phyloP scores from a whole-genome alignment of 1,140 invertebrate genomes.

The Chelonus insularis region DNA sequence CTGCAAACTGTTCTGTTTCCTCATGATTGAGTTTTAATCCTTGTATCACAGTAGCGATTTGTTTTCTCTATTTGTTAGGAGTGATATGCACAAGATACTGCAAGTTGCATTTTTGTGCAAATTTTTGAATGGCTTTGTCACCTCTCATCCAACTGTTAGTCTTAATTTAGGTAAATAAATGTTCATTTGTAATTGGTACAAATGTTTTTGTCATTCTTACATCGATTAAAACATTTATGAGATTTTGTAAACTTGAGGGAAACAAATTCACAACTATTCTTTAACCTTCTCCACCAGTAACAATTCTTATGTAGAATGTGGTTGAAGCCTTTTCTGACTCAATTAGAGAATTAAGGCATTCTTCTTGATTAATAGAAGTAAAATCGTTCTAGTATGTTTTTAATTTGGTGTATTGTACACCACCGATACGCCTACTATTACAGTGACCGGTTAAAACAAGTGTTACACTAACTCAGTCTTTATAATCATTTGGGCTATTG shows the following conservation, averaged over 20 bases:
- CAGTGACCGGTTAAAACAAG: neutral
- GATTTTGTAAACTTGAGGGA: neutral
- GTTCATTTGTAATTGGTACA: neutral
- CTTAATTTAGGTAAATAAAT: neutral
- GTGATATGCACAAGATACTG: constrained; percentile 21
- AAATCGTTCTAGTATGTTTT: no score
- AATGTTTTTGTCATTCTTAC: neutral
- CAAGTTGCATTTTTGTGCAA: constrained; percentile 15
- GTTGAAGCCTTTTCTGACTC: neutral
- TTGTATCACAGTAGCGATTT: constrained; percentile 31
- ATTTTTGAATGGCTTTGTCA: constrained; percentile 4
- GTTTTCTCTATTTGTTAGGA: constrained; percentile 30
- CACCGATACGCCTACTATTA: neutral
- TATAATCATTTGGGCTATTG: neutral
- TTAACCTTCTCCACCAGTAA: neutral
- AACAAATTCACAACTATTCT: neutral
- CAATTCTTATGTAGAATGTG: neutral
- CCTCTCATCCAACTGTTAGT: neutral
- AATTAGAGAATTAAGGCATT: neutral
- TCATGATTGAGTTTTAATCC: constrained; percentile 25
- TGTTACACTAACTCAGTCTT: neutral
- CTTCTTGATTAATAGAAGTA: neutral
- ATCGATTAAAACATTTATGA: neutral
- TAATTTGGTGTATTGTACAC: constrained; percentile 22
- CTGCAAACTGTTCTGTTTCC: constrained; percentile 28